Conservation (phyloP, 2,797 vertebrate genomes). For the Steatocranus sp. region DNA sequence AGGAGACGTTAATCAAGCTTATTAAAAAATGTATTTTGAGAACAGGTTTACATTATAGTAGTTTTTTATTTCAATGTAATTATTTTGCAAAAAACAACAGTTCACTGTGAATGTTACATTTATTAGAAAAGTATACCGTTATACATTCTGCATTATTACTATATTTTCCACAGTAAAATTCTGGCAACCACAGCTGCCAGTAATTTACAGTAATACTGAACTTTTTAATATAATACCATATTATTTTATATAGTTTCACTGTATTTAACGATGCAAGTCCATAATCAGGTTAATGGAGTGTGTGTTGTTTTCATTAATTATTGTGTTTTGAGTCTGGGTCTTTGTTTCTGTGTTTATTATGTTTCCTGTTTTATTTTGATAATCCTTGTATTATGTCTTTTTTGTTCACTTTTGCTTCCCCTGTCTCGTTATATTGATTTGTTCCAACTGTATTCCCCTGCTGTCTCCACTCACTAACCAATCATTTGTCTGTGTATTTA, state of each 20-base stretch:
- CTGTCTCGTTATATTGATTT: not conserved
- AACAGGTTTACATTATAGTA: not conserved
- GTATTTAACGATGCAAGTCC: not conserved
- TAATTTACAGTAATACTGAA: not conserved
- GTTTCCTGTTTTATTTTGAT: not conserved
- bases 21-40: too few relatives aligned
- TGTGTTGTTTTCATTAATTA: not conserved
- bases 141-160: not conserved
- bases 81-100: not conserved
- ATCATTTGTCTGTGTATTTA: not conserved
- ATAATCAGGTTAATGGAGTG: not conserved
- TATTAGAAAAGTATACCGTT: not conserved
- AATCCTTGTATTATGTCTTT: not conserved
- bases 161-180: not conserved
- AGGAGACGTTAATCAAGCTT: too few relatives aligned
- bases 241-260: not conserved
- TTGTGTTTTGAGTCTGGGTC: not conserved
- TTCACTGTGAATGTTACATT: not conserved
- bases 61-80: too few relatives aligned
- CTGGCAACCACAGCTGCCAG: not conserved
- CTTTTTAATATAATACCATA: not conserved
- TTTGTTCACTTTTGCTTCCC: not conserved
- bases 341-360: not conserved
- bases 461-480: not conserved
- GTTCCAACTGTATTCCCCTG: not conserved